Percentiles rank a stretch among this genome's conserved stretches.
These are phyloP conservation scores for Biston stratarius DNA, from an alignment of 2,888 invertebrate genomes.

Conservation along the genomic window DNA sequence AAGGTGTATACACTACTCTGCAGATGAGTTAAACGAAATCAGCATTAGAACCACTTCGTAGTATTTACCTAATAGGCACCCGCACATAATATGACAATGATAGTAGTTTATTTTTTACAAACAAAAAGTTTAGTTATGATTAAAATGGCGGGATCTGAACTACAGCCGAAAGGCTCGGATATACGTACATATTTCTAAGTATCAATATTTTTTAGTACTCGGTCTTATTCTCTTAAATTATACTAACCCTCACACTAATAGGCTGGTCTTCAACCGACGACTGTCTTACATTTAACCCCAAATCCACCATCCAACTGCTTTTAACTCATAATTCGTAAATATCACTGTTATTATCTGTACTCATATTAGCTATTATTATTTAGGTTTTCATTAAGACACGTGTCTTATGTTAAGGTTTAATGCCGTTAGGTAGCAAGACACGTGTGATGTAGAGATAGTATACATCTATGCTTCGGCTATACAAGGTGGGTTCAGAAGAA, in stretches of 20 bases:
- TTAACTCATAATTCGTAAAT: conserved; percentile 70
- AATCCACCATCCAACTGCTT: conserved; percentile 45
- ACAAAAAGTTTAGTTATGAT: too few relatives aligned
- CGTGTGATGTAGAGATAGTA: conserved; percentile 25
- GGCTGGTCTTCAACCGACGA: background rate
- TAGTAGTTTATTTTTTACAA: too few relatives aligned
- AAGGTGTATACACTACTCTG: too few relatives aligned
- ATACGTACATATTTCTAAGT: too few relatives aligned
- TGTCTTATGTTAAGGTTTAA: conserved; percentile 71
- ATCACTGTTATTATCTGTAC: conserved; percentile 37
- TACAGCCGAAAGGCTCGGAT: too few relatives aligned
- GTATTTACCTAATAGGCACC: too few relatives aligned
- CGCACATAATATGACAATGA: too few relatives aligned
- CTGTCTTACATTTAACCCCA: background rate
- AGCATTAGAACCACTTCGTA: too few relatives aligned
- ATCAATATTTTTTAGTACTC: too few relatives aligned
- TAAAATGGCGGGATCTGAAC: too few relatives aligned
- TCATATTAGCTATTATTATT: conserved; percentile 54
- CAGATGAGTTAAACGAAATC: too few relatives aligned
- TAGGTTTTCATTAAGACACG: conserved; percentile 62
- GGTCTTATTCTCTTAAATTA: too few relatives aligned
- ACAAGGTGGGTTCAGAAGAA: conserved; percentile 18
- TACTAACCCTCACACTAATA: background rate
- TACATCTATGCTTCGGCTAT: conserved; percentile 7
- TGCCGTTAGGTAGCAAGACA: conserved; percentile 48